Conservation (phyloP, 2,888 invertebrate species). For the Adineta ricciae region DNA sequence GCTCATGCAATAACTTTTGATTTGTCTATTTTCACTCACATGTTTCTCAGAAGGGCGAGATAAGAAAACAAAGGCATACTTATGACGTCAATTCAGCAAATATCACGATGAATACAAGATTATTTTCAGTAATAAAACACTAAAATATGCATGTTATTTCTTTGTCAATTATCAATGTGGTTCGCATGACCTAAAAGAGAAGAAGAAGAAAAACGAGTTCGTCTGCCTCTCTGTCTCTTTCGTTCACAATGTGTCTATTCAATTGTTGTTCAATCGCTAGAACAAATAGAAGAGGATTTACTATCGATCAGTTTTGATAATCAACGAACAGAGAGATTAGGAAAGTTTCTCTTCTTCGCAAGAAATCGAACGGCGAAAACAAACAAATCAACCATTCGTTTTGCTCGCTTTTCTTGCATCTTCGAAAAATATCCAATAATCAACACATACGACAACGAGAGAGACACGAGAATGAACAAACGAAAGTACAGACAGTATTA, state of each 20-base stretch:
- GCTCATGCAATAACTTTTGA: background rate
- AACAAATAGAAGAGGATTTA: background rate
- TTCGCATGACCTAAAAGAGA: background rate
- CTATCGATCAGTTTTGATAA: background rate
- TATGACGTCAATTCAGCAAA: background rate
- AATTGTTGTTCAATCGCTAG: constrained; percentile 4
- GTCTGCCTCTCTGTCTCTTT: background rate
- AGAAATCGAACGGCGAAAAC: background rate
- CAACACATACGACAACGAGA: background rate
- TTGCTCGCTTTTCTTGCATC: background rate
- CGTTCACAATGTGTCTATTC: background rate
- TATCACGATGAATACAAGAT: background rate
- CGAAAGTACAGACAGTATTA: background rate
- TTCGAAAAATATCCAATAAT: background rate
- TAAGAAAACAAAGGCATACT: background rate
- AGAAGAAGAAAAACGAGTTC: background rate
- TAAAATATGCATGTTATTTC: no score
- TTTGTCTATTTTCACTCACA: background rate
- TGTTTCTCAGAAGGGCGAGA: background rate
- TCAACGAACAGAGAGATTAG: background rate
- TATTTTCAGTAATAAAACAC: no score
- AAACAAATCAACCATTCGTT: background rate
- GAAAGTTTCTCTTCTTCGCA: background rate
- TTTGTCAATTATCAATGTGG: no score
- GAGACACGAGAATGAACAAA: background rate